Evolutionary conservation across 2,888 invertebrate species (phyloP), one percentile per base, ranked within the genome.

Genomic region (Calameuta filiformis): DNA sequence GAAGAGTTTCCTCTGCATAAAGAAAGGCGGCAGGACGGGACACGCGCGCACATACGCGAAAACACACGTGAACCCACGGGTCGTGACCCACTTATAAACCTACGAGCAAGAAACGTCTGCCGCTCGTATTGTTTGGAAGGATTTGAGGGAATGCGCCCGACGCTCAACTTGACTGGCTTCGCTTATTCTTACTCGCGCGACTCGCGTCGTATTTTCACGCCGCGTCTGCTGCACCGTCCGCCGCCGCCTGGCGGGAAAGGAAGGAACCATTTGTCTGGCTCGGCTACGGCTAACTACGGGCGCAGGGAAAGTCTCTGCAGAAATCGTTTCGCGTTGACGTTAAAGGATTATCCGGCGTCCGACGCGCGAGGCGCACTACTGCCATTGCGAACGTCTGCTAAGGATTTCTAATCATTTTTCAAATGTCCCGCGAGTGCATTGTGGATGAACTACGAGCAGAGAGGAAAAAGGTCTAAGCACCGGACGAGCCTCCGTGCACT

Each of bases 191-290:
- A 86, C 87, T 86, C 85, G 84, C 82, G 77, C 79, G 82, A 84
- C 82, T 85, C 85, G 82, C 82, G 85, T 87, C 87, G 85, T 83
- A 83, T 85, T 85, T 85, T 82, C 83, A 81, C 79, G 76, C 79
- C 71, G 77, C 15, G 77, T 40, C 40, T 40, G 11, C 69, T 1
- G 12, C 23, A 6, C 71, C 31, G 71, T 34, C 31, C 71, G 33
- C 9, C 31, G 71, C 77, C 81, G 76, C 79, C 81, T 81, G 76
- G 81, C 80, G 81, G 81, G 83, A 23, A 23, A 56, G 2, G 56
- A 56, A 83, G 80, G 79, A 80, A 82, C 84, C 86, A 86, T 89
- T 87, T 86, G 89, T 89, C 84, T 85, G 89, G 87, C 89, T 89
- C 87, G 88, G 81, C 80, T 79, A 40, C 77, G 80, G 82, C 85